Evolutionary conservation across 2,797 vertebrate genomes (phyloP), one percentile per base, ranked within the genome.

Genomic region (Triplophysa yarkandensis): DNA sequence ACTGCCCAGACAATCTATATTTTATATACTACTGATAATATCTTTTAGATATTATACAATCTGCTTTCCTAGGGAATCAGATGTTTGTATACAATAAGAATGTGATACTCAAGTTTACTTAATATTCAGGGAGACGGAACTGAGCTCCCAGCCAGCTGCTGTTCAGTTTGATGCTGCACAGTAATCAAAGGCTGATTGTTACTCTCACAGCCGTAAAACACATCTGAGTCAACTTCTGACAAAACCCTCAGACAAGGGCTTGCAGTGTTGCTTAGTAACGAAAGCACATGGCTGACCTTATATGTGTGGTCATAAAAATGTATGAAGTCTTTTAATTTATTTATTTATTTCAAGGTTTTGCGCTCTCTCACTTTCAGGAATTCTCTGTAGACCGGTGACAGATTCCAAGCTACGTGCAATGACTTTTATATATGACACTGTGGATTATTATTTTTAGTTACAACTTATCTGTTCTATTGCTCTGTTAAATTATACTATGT

Each of bases 221-320:
- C 87, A 83, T 86, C 74, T 73, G 85, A 88, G 83, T 86, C 79
- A 86, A 89, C 86, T 87, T 79, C 80, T 83, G 76, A 82, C 78
- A 77, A 87, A 83, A 85, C 85, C 86, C 88, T 90, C 90, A 85
- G 88, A 89, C 84, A 83, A 79, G 76, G 85, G 88, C 85, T 86
- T 85, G 82, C 88, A 84, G 85, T 79, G 91, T 93, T 93, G 92
- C 90, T 89, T 91, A 91, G 92, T 90, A 93, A 93, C 91, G 80
- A 86, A 71, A 87, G 88, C 88, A 90, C 90, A 90, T 89, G 87
- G 86, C 87, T 91, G 92, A 91, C 90, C 90, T 91, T 91, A 91
- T 89, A 84, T 71, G 82, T 83, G 82, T 71, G 80, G 89, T 91
- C 89, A 91, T 92, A 88, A 91, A 92, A 92, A 92, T 92, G 89